Base-by-base conservation (phyloP, 2,113 vertebrate species). In the Labeo catla region DNA sequence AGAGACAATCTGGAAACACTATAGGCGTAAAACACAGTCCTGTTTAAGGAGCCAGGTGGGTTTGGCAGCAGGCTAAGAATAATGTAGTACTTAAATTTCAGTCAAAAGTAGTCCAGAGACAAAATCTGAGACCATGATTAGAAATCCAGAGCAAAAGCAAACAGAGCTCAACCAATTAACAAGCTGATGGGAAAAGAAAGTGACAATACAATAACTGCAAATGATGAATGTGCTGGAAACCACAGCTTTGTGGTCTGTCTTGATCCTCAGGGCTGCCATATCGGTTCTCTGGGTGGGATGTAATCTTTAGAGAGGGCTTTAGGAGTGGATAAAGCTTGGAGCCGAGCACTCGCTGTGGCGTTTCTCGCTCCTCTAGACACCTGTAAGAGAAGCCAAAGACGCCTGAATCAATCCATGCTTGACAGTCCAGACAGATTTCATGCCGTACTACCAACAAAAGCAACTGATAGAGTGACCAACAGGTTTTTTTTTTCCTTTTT, bases 291-390 rank as follows among this genome's bases (percentile, higher is more conserved):
- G 13, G 90, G 88, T 45, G 90, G 88, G 54, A 91, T 8, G 84
- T 93, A 93, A 83, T 91, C 90, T 11, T 86, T 12, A 28, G 84
- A 63, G 0, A 93, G 89, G 6, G 57, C 81, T 85, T 93, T 95
- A 0, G 93, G 91, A 6, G 47, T 39, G 16, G 93, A 91, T 28
- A 95, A 89, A 52, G 21, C 81, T 78, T 87, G 74, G 16, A 92
- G 65, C 0, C 87, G 92, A 79, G 81, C 2, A 0, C 90, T 92
- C 0, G 76, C 91, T 4, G 72, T 83, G 81, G 93, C 89, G 73
- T 54, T 89, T 61, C 34, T 88, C 0, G 92, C 92, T 39, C 81
- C 88, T 81, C 50, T 86, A 0, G 93, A 93, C 34, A 95, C 93
- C 94, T 94, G 91, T n/a, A 36, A 50, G 28, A 8, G 10, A 61